Conservation (phyloP, 2,888 invertebrate species). For the Catonia carolina region DNA sequence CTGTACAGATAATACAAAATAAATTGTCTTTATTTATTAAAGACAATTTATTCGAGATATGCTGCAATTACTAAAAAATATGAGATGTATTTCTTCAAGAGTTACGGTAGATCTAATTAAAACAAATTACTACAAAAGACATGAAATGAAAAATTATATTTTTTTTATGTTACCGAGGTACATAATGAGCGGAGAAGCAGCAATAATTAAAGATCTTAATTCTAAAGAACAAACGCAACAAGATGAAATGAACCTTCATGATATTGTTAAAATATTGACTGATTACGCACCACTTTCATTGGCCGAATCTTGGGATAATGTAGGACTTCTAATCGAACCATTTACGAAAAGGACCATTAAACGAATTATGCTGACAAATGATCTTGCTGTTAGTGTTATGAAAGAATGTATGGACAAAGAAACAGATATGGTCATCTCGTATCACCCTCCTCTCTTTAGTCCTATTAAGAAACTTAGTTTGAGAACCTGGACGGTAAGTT, state of each 20-base stretch:
- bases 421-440: slow-evolving; percentile 77
- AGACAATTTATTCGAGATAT: no score
- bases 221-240: slow-evolving; percentile 1
- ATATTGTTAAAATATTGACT: slow-evolving; percentile 55
- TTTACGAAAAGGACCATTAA: slow-evolving; percentile 49
- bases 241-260: slow-evolving; percentile 24
- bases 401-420: slow-evolving; percentile 64
- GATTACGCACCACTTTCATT: slow-evolving; percentile 60
- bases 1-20: no score
- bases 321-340: slow-evolving; percentile 85
- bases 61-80: no score
- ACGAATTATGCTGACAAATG: slow-evolving; percentile 80
- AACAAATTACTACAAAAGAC: no score
- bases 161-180: no score
- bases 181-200: slow-evolving; percentile 4
- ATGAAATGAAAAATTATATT: no score
- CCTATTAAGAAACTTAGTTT: slow-evolving; percentile 70
- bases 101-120: no score
- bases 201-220: no score
- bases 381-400: slow-evolving; percentile 82
- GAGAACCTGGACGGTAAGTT: slow-evolving; percentile 57
- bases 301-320: slow-evolving; percentile 91
- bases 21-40: no score
- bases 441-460: slow-evolving; percentile 93
- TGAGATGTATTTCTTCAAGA: no score